Base-by-base conservation (phyloP, 1,140 invertebrate species). In the Liolophura sinensis region DNA sequence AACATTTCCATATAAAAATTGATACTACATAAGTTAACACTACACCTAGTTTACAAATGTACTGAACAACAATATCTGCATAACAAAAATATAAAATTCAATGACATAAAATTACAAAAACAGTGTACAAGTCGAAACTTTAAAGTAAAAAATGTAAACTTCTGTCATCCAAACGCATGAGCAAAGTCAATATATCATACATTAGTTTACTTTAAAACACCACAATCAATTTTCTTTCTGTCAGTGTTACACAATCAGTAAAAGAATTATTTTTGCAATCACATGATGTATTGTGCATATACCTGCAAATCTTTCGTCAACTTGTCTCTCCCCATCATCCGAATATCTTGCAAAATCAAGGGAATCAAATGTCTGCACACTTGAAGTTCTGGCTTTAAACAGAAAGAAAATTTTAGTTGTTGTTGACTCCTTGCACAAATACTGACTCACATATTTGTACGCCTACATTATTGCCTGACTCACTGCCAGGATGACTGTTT, bases 281-380 rank as follows among this genome's bases (percentile, higher is more conserved):
- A 25, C 9, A 12, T 9, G 16, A 15, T 57, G 14, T 46, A 60
- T n/a, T 61, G 16, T 20, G n/a, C 24, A 64, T 62, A 60, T 61
- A 85, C 84, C 84, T 61, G 93, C 93, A 12, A 94, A 89, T 75
- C 89, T 86, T 72, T 94, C 91, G 84, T 93, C 92, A 12, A 88
- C 85, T 11, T 89, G 90, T 74, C 87, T 81, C 67, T 91, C 90
- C 15, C 92, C 93, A 88, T 95, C 93, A 87, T 96, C 94, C 5
- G 93, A 95, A 79, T 91, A 93, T 60, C 92, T 86, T 14, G 93
- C 91, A 84, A 94, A 91, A 81, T 95, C 93, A 64, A 95, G 84
- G 16, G 93, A 95, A 83, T 96, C 94, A 75, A 95, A 88, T 52
- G 93, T 95, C 48, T 90, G 92, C 82, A 93, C 91, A 85, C 93